phyloP scores from a whole-genome alignment of 92 coral and sea anemone genomes.

The Palythoa caribaeorum region DNA sequence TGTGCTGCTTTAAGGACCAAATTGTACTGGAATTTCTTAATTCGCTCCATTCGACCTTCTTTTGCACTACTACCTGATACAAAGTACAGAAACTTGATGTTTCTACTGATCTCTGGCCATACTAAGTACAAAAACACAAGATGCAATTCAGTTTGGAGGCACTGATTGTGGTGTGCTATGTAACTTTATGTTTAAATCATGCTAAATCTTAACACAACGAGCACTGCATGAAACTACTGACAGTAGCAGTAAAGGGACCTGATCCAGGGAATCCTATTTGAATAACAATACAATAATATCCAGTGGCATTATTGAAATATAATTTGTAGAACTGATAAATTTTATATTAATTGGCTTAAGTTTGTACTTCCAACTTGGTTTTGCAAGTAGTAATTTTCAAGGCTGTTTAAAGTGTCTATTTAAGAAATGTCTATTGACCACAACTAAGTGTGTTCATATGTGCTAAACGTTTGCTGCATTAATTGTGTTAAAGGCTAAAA shows the following conservation, averaged over 20 bases:
- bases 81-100: background rate
- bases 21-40: background rate
- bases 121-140: background rate
- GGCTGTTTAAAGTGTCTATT: too few relatives aligned
- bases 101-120: background rate
- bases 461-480: too few relatives aligned
- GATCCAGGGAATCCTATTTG: background rate
- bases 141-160: background rate
- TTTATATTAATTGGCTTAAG: background rate
- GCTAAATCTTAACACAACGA: background rate
- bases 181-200: background rate
- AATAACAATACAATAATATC: too few relatives aligned
- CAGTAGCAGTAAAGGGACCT: background rate
- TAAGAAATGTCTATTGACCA: too few relatives aligned
- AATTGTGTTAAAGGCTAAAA: too few relatives aligned
- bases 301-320: background rate
- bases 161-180: background rate
- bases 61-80: background rate
- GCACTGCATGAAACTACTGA: background rate
- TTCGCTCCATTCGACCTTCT: background rate
- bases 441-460: too few relatives aligned
- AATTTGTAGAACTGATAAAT: background rate
- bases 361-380: too few relatives aligned
- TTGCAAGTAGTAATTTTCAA: too few relatives aligned
- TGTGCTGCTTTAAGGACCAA: slow-evolving; percentile 62